Evolutionary conservation across 2,888 invertebrate species (phyloP).

Genomic region (Pediacus dermestoides): DNA sequence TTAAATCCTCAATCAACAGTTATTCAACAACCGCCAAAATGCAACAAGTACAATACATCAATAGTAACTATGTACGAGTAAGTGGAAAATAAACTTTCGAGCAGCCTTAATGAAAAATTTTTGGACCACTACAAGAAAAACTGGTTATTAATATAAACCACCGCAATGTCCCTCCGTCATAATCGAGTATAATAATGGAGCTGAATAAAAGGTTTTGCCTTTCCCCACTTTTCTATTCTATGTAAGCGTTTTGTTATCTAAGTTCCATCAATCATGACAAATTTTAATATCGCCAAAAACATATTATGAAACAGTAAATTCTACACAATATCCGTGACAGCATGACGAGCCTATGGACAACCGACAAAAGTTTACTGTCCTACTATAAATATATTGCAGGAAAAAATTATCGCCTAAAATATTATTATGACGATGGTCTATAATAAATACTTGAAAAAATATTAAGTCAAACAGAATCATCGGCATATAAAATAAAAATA

Average conservation of each 20-base stretch:
- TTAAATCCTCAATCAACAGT: slow-evolving; percentile 32
- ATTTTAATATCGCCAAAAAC: slow-evolving; percentile 51
- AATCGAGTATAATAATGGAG: slow-evolving; percentile 31
- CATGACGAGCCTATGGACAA: slow-evolving; percentile 34
- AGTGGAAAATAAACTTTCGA: no score
- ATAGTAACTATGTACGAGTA: no score
- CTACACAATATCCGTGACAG: slow-evolving; percentile 49
- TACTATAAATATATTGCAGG: no score
- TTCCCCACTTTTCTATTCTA: slow-evolving; percentile 38
- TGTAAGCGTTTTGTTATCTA: slow-evolving; percentile 43
- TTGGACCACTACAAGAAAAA: slow-evolving; percentile 1
- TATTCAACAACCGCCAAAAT: slow-evolving; percentile 21
- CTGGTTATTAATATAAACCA: slow-evolving; percentile 6
- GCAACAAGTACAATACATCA: no score
- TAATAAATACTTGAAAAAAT: no score
- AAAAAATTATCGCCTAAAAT: no score
- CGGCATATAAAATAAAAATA: no score
- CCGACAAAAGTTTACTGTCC: no score
- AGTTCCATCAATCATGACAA: slow-evolving; percentile 51
- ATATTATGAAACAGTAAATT: slow-evolving; percentile 49
- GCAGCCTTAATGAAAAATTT: slow-evolving; percentile 7
- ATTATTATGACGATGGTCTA: no score
- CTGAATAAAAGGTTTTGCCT: slow-evolving; percentile 21
- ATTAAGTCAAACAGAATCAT: no score
- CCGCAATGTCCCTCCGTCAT: no score